Conservation (phyloP, 2,113 vertebrate genomes). For the Brevimyrus niger region DNA sequence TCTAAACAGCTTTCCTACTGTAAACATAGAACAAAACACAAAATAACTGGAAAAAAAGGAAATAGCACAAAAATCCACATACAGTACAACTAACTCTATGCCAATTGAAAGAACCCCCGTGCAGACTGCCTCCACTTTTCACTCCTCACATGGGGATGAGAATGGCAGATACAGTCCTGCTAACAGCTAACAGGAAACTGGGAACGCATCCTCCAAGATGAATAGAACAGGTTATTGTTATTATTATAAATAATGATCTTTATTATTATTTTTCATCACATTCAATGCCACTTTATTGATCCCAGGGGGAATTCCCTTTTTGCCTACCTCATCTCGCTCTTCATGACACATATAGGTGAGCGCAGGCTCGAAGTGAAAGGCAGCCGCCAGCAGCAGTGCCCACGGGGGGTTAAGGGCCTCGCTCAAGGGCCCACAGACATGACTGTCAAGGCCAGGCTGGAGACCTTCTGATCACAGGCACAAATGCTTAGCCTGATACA, state of each 20-base stretch:
- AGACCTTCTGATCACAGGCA: background rate
- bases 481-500: background rate
- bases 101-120: background rate
- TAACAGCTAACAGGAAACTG: background rate
- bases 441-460: background rate
- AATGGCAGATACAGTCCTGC: background rate
- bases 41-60: background rate
- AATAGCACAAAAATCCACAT: background rate
- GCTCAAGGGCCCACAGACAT: background rate
- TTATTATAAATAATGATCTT: too few relatives aligned
- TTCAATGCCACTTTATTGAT: background rate
- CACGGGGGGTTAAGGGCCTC: background rate
- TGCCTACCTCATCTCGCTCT: background rate
- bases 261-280: background rate
- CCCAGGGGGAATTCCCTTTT: background rate
- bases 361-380: background rate
- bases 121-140: background rate
- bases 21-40: background rate
- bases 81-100: background rate
- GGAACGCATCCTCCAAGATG: background rate
- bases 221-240: background rate
- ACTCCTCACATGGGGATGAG: background rate
- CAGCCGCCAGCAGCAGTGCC: background rate
- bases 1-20: background rate
- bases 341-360: background rate